Evolutionary conservation across 2,797 vertebrate genomes (phyloP), one percentile per base, ranked within the genome.

Genomic region (Pangasius sanitwongsei): DNA sequence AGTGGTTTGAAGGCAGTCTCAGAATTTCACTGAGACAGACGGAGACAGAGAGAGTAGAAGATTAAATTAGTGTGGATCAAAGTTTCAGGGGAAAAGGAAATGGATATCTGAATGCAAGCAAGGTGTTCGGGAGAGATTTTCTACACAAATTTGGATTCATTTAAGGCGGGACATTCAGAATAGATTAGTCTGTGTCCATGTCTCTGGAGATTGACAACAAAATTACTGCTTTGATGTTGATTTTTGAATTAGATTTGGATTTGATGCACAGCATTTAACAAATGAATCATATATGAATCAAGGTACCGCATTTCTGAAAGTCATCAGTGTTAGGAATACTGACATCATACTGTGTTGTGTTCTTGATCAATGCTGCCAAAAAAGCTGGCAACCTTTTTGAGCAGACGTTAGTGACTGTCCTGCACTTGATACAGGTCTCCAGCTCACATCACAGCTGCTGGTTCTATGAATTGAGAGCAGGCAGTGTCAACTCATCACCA

Each of bases 1-100:
- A 25, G 50, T 6, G 48, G 55, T 63, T 75, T n/a, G 57, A 84
- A 84, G 31, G 44, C 44, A 77, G 12, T 77, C 57, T 53, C 20
- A 12, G n/a, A 53, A 37, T 83, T 83, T 83, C 15, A 83, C 61
- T 18, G 20, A 50, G 37, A 67, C 63, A 70, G 41, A 50, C 63
- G 18, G 23, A 28, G 67, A 48, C 34, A 44, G 80, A 88, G 37
- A 63, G 41, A 50, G 70, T 6, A 25, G 55, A 84, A 63, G 44
- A 74, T 75, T 69, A 37, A 84, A 84, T 83, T 84, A 83, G 37
- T 37, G 37, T 34, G 28, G 80, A 88, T 83, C 53, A 48, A 61
- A 72, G 72, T 37, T 83, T 75, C 23, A 48, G n/a, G 57, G 55
- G 78, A 34, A 83, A 74, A 74, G 41, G 28, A 48, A 85, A 65